phyloP scores from a whole-genome alignment of 2,888 invertebrate genomes.

The Tenthredo scrophulariae region DNA sequence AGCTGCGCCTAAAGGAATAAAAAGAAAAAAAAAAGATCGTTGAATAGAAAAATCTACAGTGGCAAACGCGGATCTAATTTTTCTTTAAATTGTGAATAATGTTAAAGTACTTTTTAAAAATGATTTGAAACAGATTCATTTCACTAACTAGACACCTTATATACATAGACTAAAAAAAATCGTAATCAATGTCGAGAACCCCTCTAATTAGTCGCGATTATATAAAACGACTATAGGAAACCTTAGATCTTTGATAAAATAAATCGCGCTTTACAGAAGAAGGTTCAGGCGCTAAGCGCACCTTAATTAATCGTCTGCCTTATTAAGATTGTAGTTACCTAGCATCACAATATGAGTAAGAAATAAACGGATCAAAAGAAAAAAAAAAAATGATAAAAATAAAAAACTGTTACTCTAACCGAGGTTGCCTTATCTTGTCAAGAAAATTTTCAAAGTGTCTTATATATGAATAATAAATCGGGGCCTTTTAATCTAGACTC shows the following conservation, averaged over 20 bases:
- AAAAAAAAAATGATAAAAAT: not conserved
- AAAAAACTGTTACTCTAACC: slow-evolving; percentile 58
- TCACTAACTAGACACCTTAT: not conserved
- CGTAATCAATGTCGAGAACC: not conserved
- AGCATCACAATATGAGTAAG: slow-evolving; percentile 24
- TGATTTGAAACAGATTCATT: not conserved
- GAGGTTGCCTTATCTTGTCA: slow-evolving; percentile 66
- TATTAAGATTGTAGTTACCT: slow-evolving; percentile 40
- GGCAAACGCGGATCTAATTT: not conserved
- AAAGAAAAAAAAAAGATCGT: not conserved
- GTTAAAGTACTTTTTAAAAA: not conserved
- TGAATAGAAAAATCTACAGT: too few relatives aligned
- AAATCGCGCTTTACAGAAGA: slow-evolving; percentile 9
- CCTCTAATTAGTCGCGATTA: not conserved
- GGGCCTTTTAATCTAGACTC: slow-evolving; percentile 62
- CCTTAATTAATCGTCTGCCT: slow-evolving; percentile 32
- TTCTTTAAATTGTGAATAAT: not conserved
- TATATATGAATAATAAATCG: slow-evolving; percentile 57
- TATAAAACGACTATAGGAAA: not conserved
- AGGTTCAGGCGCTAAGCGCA: slow-evolving; percentile 40
- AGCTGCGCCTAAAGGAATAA: not conserved
- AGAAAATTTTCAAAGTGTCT: slow-evolving; percentile 66
- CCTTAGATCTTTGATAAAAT: not conserved
- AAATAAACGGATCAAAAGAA: not conserved
- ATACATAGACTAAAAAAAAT: not conserved